A percentile compares a stretch with the other conserved stretches of the same genome.
Evolutionary conservation across 2,888 invertebrate species (phyloP).

Genomic region (Pseudococcus jackbeardsleyi): DNA sequence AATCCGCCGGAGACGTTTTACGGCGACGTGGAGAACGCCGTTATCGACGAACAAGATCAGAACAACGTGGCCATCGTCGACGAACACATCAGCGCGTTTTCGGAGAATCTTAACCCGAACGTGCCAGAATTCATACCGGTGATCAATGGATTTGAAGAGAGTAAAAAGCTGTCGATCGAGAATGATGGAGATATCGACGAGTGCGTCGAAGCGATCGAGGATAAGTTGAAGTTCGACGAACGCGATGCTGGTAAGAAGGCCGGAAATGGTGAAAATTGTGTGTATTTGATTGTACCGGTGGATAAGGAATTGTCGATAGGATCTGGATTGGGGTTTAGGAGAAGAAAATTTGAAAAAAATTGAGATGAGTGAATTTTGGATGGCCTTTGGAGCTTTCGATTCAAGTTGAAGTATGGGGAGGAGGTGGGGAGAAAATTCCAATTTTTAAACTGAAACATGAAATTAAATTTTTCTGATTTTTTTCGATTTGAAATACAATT

Average conservation of each 20-base stretch:
- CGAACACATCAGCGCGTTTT: conserved; percentile 61
- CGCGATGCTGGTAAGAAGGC: conserved; percentile 20
- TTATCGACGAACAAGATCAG: not conserved
- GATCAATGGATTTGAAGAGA: conserved; percentile 65
- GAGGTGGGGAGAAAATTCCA: too few relatives aligned
- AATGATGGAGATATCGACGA: conserved; percentile 64
- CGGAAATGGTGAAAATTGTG: not conserved
- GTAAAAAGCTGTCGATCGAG: conserved; percentile 29
- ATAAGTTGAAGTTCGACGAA: conserved; percentile 64
- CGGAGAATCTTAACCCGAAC: conserved; percentile 81
- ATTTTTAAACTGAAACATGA: too few relatives aligned
- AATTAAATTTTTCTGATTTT: too few relatives aligned
- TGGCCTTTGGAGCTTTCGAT: too few relatives aligned
- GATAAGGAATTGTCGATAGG: not conserved
- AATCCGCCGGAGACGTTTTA: not conserved
- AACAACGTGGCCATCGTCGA: not conserved
- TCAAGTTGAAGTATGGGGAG: too few relatives aligned
- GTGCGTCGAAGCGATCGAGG: conserved; percentile 66
- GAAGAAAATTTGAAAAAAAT: not conserved
- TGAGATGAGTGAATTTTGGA: too few relatives aligned
- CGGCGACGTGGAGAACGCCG: not conserved
- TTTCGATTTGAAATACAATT: too few relatives aligned
- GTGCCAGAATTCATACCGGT: conserved; percentile 88
- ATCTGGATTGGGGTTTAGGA: not conserved
- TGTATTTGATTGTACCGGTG: not conserved